Conservation (phyloP, 2,797 vertebrate species). For the Bradypodion ventrale region DNA sequence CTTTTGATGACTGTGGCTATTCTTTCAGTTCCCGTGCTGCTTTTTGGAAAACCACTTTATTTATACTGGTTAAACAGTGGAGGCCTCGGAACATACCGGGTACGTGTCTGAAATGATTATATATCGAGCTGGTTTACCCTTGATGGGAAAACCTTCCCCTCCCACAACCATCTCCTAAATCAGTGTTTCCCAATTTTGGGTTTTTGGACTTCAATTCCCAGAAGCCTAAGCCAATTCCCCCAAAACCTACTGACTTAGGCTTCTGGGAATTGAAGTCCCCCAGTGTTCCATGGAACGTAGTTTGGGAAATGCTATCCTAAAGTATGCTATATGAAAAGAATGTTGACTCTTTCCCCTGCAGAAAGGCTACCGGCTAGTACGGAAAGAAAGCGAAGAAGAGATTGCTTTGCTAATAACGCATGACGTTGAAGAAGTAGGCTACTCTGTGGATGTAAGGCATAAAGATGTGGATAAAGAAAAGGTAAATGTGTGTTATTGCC, state of each 20-base stretch:
- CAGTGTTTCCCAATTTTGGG: no score
- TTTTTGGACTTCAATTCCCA: no score
- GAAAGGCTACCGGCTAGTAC: conserved; percentile 90
- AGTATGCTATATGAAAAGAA: background rate
- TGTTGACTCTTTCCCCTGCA: conserved; percentile 30
- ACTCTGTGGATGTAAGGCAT: conserved; percentile 74
- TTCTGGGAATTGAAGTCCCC: no score
- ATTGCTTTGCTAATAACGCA: conserved; percentile 83
- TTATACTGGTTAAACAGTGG: conserved; percentile 90
- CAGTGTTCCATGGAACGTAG: no score
- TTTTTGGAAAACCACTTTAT: conserved; percentile 93
- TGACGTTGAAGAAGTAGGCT: conserved; percentile 88
- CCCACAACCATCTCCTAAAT: no score
- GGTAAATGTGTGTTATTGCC: conserved; percentile 70
- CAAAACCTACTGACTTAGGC: no score
- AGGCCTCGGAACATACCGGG: conserved; percentile 86
- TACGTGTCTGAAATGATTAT: conserved; percentile 65
- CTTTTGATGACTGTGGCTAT: conserved; percentile 84
- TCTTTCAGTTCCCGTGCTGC: conserved; percentile 88
- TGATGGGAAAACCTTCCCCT: background rate
- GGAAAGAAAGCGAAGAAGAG: conserved; percentile 91
- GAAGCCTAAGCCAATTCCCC: no score
- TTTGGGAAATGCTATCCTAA: no score
- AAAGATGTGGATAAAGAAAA: conserved; percentile 80
- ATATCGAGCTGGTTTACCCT: background rate